These are phyloP conservation scores for Brachionus plicatilis DNA, from an alignment of 1,140 invertebrate species.

Conservation along the genomic window DNA sequence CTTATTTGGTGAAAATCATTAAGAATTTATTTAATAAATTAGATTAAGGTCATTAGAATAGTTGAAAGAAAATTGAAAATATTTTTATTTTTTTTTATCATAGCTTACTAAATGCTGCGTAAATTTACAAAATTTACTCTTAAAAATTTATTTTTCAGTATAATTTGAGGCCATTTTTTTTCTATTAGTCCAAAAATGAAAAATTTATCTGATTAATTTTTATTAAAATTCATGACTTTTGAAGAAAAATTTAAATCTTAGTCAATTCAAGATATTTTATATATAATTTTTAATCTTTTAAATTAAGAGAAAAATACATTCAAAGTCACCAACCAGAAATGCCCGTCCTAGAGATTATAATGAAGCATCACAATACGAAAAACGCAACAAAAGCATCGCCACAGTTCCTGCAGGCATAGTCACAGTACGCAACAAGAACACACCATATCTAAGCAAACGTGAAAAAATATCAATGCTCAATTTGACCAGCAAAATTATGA, in stretches of 20 bases:
- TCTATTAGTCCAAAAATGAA: too few relatives aligned
- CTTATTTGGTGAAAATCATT: too few relatives aligned
- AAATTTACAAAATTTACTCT: too few relatives aligned
- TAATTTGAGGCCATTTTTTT: too few relatives aligned
- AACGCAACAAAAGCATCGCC: conserved; percentile 8
- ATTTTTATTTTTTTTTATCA: too few relatives aligned
- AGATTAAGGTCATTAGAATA: too few relatives aligned
- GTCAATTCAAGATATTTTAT: neutral
- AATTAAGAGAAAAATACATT: neutral
- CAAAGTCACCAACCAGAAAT: neutral
- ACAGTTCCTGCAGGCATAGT: neutral
- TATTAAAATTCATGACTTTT: too few relatives aligned
- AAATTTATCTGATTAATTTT: too few relatives aligned
- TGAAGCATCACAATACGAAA: neutral
- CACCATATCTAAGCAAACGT: conserved; percentile 21
- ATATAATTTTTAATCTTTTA: neutral
- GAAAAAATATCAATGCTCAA: conserved; percentile 35
- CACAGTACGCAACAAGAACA: conserved; percentile 18
- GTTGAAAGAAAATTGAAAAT: too few relatives aligned
- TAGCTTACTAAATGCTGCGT: too few relatives aligned
- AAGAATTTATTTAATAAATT: too few relatives aligned
- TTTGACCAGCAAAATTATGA: conserved; percentile 39
- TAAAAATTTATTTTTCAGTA: too few relatives aligned
- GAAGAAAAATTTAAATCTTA: neutral
- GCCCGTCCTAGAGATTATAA: neutral